Evolutionary conservation across 2,888 invertebrate species (phyloP), one percentile per base, ranked within the genome.

Genomic region (Netelia fuscicornis): DNA sequence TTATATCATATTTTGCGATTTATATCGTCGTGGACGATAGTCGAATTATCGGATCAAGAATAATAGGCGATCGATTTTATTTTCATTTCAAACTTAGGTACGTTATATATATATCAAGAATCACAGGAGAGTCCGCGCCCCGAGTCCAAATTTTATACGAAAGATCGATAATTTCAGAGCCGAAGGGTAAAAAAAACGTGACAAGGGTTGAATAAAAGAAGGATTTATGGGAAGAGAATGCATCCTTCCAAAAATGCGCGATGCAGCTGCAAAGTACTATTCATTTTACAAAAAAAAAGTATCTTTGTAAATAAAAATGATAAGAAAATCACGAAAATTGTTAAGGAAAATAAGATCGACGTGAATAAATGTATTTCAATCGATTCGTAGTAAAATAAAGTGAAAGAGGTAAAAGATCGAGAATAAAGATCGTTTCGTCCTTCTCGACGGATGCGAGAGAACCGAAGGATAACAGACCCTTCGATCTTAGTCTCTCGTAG

Each of bases 401-500:
- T 65, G 72, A 74, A 85, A 75, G 75, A 71, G 78, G 64, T 58
- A 77, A 20, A 20, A 37, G 48, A 78, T 82, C 78, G 82, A 52
- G n/a, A 75, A 76, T 79, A 82, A 85, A 62, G 78, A 85, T 75
- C 82, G 68, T 20, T 37, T 44, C 48, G 48, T 71, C 44, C 37
- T 77, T 76, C 44, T 64, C 64, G 44, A 37, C 23, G 68, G 76
- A 54, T n/a, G 48, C 52, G 60, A 71, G 17, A 52, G 71, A 54
- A 56, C 54, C 67, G 20, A 25, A 48, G 42, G 75, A 81, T 81
- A 77, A 72, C 76, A 56, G 62, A 77, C 72, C 77, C 84, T 75
- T 77, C 54, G 67, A 44, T 64, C 65, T 74, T 64, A 64, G 62
- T 67, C 65, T 67, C 65, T 17, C 60, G 17, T 48, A 56, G 48